Percentiles rank a stretch among this genome's conserved stretches.
Evolutionary conservation across 2,797 vertebrate genomes (phyloP).

Genomic region (Gastrophryne carolinensis): DNA sequence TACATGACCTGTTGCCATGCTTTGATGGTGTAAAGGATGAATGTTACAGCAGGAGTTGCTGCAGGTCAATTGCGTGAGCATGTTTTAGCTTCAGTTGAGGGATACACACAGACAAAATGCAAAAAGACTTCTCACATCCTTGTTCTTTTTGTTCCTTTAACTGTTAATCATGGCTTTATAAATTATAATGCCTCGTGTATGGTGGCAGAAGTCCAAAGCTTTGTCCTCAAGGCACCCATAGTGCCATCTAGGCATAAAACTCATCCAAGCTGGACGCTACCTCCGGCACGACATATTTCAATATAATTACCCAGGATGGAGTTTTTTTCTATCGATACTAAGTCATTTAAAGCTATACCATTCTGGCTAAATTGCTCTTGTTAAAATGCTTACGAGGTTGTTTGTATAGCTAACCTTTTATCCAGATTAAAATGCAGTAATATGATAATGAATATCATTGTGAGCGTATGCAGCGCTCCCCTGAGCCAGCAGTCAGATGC

Average conservation of each 20-base stretch:
- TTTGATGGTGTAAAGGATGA: too few species aligned
- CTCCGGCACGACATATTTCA: neutral
- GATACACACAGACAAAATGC: too few species aligned
- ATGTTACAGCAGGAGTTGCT: too few species aligned
- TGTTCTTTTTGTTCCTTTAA: too few species aligned
- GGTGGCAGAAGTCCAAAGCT: neutral
- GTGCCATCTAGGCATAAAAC: neutral
- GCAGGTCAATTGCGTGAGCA: too few species aligned
- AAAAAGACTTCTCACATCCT: too few species aligned
- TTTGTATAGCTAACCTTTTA: constrained; percentile 38
- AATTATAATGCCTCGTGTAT: too few species aligned
- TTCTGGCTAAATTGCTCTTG: neutral
- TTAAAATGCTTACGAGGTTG: constrained; percentile 25
- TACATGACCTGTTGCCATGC: too few species aligned
- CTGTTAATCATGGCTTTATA: too few species aligned
- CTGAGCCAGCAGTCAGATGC: too few species aligned
- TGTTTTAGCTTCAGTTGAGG: too few species aligned
- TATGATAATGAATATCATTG: constrained; percentile 10
- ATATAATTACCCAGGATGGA: neutral
- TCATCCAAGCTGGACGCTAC: neutral
- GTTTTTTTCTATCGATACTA: constrained; percentile 21
- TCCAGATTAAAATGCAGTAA: constrained; percentile 37
- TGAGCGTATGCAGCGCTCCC: too few species aligned
- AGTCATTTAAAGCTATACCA: constrained; percentile 9
- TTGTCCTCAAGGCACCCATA: neutral